Evolutionary conservation across 2,797 vertebrate species (phyloP), one percentile per base, ranked within the genome.

Genomic region (Phyllotis vaccarum): DNA sequence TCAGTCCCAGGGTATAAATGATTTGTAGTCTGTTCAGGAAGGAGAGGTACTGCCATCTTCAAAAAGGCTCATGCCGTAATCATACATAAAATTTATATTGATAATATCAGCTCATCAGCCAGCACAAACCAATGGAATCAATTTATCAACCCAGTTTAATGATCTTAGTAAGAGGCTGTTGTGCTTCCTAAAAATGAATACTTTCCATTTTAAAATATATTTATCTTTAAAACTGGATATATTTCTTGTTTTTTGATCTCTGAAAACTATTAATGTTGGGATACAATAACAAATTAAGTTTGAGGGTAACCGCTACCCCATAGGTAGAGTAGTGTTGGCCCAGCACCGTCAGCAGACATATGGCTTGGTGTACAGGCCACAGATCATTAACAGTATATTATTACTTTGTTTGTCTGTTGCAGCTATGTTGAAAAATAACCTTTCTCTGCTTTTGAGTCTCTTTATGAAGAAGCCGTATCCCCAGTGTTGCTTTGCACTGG

Each of bases 11-110:
- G 0, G 17, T 5, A 22, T 29, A 49, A 64, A 64, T 7, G 2
- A 1, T 27, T 27, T n/a, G 4, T 11, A 10, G 54, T 0, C 0
- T 1, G 29, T 40, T 52, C 1, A 0, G 7, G 62, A 34, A 37
- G 7, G 2, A 2, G 24, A 49, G 52, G 66, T 34, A 16, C 0
- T 1, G 24, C n/a, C 75, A 86, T 29, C 72, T 58, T 46, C 66
- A 29, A 9, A 52, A 46, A 19, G 70, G 9, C 17, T n/a, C 5
- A 11, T 0, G 54, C 12, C 64, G n/a, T n/a, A n/a, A 31, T 5
- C 5, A 8, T 70, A 16, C 7, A 66, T 19, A 70, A 21, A 46
- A 54, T 56, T 54, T 37, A 54, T 40, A 3, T 13, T 4, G n/a
- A 29, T 9, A 16, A 62, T 1, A 29, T 13, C 34, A 83, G n/a